Conservation (phyloP, 2,888 invertebrate species). For the Lobophora halterata region DNA sequence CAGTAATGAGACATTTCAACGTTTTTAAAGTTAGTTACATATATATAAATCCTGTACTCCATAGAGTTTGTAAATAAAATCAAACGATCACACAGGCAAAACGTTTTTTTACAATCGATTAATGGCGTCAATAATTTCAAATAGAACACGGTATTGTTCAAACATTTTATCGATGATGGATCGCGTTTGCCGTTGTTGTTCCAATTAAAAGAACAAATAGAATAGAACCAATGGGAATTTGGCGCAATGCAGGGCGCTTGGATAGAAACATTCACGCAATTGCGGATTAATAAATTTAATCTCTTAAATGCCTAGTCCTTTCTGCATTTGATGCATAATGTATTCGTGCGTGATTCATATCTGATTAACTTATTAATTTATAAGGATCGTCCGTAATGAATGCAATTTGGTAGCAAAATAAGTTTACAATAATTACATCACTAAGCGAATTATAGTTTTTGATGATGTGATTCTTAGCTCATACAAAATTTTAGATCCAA, state of each 20-base stretch:
- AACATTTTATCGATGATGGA: slow-evolving; percentile 34
- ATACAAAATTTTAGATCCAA: too few species aligned
- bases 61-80: slow-evolving; percentile 15
- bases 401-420: neutral
- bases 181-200: slow-evolving; percentile 44
- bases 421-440: too few species aligned
- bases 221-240: slow-evolving; percentile 64
- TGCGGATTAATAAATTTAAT: slow-evolving; percentile 64
- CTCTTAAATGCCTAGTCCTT: slow-evolving; percentile 58
- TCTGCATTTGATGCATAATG: slow-evolving; percentile 46
- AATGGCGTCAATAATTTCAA: neutral
- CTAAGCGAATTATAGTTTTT: too few species aligned
- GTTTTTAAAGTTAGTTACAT: slow-evolving; percentile 11
- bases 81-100: slow-evolving; percentile 9
- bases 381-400: neutral
- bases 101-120: slow-evolving; percentile 4
- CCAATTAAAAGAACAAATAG: slow-evolving; percentile 64
- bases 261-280: slow-evolving; percentile 59
- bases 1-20: slow-evolving; percentile 26
- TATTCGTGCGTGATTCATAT: slow-evolving; percentile 23
- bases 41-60: neutral
- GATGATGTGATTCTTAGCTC: too few species aligned
- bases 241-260: slow-evolving; percentile 75
- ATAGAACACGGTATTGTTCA: slow-evolving; percentile 11
- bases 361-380: slow-evolving; percentile 4